Percentiles rank a stretch among this genome's conserved stretches.
Conservation (phyloP, 2,888 invertebrate genomes). For the Resseliella maxima region DNA sequence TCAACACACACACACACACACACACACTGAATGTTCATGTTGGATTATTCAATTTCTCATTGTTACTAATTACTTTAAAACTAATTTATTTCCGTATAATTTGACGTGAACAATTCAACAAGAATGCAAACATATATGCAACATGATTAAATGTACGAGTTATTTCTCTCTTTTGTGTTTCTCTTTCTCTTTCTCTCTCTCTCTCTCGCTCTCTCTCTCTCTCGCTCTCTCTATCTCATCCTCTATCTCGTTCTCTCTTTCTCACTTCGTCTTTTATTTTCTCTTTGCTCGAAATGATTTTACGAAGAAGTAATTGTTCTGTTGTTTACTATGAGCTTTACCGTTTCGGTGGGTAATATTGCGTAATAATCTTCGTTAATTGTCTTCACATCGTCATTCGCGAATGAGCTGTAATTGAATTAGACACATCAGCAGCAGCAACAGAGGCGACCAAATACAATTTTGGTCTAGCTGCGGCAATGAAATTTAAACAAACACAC, state of each 20-base stretch:
- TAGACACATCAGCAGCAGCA: not conserved
- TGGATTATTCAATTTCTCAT: conserved; percentile 10
- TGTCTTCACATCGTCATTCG: conserved; percentile 24
- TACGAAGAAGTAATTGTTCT: not conserved
- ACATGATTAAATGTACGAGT: not conserved
- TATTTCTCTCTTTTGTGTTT: not conserved
- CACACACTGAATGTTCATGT: too few relatives aligned
- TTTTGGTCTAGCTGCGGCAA: not conserved
- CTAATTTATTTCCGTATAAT: conserved; percentile 36
- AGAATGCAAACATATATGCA: conserved; percentile 10
- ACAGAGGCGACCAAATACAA: not conserved
- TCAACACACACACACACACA: too few relatives aligned
- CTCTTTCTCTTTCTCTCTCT: too few relatives aligned
- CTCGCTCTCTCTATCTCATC: too few relatives aligned
- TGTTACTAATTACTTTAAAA: not conserved
- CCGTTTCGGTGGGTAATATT: conserved; percentile 31
- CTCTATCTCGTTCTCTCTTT: too few relatives aligned
- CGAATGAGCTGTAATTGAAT: conserved; percentile 39
- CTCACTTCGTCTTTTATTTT: not conserved
- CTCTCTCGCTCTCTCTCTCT: too few relatives aligned
- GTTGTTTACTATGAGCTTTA: conserved; percentile 14
- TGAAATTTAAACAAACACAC: too few relatives aligned
- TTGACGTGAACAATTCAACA: not conserved
- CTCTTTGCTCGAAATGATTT: not conserved
- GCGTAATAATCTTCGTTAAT: conserved; percentile 16